phyloP scores from a whole-genome alignment of 2,797 vertebrate species.

The Clarias platycephalus region DNA sequence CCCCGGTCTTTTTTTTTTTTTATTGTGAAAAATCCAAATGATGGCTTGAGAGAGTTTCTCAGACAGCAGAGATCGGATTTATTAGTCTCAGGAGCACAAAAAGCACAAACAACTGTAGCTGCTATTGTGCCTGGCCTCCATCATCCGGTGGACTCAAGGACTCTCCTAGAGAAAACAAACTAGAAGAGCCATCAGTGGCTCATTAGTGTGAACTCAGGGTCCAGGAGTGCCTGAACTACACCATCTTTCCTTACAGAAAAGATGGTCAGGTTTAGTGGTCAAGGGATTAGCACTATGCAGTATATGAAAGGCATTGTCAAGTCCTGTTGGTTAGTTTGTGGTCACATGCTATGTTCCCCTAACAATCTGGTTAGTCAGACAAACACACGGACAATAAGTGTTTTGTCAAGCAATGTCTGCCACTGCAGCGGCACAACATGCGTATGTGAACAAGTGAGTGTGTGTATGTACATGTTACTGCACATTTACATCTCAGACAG shows the following conservation, averaged over 20 bases:
- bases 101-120: neutral
- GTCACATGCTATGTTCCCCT: neutral
- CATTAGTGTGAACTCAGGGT: neutral
- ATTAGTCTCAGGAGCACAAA: neutral
- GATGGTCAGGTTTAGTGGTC: neutral
- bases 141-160: neutral
- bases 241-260: neutral
- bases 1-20: neutral
- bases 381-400: constrained; percentile 32
- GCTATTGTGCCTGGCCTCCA: neutral
- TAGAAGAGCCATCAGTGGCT: neutral
- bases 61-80: neutral
- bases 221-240: neutral
- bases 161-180: neutral
- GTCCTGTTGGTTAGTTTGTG: neutral
- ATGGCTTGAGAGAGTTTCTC: neutral
- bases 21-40: neutral
- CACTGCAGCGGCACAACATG: neutral
- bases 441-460: neutral
- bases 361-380: constrained; percentile 26
- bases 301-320: neutral
- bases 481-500: neutral
- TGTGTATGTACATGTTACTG: neutral
- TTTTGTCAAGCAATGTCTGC: constrained; percentile 34
- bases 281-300: neutral